Conservation (phyloP, 2,113 vertebrate species). For the Sander lucioperca region DNA sequence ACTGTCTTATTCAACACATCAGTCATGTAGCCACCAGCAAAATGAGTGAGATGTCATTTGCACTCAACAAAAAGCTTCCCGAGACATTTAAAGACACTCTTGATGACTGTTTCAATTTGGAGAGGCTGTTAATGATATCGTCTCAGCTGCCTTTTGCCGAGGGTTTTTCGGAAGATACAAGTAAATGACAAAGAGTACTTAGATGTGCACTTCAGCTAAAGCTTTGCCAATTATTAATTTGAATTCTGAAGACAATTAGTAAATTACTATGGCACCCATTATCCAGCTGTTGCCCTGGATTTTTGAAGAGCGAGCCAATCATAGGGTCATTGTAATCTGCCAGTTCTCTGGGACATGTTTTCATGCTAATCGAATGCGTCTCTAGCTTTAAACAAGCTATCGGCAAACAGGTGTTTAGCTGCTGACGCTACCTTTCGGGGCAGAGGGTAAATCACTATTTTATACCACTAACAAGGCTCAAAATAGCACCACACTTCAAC, state of each 20-base stretch:
- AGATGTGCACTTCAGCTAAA: constrained; percentile 70
- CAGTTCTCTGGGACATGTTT: not conserved
- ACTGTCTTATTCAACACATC: constrained; percentile 78
- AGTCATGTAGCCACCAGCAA: constrained; percentile 83
- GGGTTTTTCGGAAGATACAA: constrained; percentile 51
- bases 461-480: no score
- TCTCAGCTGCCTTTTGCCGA: constrained; percentile 55
- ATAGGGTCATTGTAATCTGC: constrained; percentile 60
- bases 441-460: no score
- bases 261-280: constrained; percentile 55
- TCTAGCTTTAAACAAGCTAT: no score
- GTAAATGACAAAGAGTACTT: constrained; percentile 66
- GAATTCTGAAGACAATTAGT: constrained; percentile 71
- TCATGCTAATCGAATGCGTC: no score
- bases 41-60: constrained; percentile 84
- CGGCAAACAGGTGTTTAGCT: no score
- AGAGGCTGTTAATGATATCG: constrained; percentile 78
- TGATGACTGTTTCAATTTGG: constrained; percentile 83
- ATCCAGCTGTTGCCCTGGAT: constrained; percentile 65
- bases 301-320: constrained; percentile 46
- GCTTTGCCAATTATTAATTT: constrained; percentile 75
- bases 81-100: constrained; percentile 81
- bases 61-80: constrained; percentile 77
- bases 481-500: no score
- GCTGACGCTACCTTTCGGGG: no score